Evolutionary conservation across 1,140 invertebrate genomes (phyloP).

Genomic region (Saccostrea cuccullata): DNA sequence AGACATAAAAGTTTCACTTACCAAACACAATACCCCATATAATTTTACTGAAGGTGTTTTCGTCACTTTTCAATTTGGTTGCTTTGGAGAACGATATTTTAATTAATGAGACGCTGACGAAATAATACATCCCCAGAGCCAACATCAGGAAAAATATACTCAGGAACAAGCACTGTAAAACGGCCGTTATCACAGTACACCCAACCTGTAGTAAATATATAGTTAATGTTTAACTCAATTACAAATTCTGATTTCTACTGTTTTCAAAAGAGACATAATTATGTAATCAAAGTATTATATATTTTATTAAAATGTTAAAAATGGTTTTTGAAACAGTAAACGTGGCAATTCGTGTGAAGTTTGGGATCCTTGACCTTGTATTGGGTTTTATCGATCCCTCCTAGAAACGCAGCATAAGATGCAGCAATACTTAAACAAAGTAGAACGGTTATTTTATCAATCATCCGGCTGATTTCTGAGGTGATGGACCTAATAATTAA

Average conservation of each 20-base stretch:
- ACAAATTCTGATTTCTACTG: no score
- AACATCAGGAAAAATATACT: not conserved
- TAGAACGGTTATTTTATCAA: not conserved
- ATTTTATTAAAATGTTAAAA: no score
- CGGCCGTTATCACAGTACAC: constrained; percentile 23
- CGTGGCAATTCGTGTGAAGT: no score
- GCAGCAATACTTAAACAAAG: not conserved
- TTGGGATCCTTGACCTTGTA: not conserved
- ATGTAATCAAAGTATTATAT: no score
- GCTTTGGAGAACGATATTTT: not conserved
- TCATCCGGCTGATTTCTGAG: not conserved
- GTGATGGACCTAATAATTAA: not conserved
- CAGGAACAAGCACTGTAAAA: constrained; percentile 5
- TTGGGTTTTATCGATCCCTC: not conserved
- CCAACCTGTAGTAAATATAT: not conserved
- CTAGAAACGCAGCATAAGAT: not conserved
- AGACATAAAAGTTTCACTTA: not conserved
- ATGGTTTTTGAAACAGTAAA: no score
- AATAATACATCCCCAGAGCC: not conserved
- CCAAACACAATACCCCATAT: not conserved
- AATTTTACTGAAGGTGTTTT: not conserved
- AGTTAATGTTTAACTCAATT: no score
- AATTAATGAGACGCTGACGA: not conserved
- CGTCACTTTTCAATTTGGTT: constrained; percentile 47
- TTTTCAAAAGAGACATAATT: no score